Evolutionary conservation across 2,797 vertebrate genomes (phyloP).

Genomic region (Morelia viridis): DNA sequence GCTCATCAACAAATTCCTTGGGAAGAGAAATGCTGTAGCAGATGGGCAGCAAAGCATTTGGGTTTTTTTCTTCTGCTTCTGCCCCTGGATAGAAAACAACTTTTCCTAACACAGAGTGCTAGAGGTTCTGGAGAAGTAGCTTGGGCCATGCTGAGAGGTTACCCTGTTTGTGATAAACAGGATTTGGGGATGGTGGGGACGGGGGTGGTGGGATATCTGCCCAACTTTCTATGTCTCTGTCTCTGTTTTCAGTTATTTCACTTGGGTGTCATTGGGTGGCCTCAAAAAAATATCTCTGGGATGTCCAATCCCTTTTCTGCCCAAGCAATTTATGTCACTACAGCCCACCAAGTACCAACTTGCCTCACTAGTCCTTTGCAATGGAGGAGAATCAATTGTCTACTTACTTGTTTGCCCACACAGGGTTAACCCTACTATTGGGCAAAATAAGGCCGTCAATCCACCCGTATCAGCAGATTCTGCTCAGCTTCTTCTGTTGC

Average conservation of each 20-base stretch:
- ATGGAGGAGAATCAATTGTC: background rate
- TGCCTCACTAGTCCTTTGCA: background rate
- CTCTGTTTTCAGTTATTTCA: no score
- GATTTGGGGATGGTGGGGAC: background rate
- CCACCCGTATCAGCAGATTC: no score
- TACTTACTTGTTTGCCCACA: no score
- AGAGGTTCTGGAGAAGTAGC: background rate
- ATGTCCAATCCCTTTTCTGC: background rate
- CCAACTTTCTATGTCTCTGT: background rate
- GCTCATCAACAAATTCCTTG: background rate
- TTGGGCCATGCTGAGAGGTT: background rate
- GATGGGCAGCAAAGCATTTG: background rate
- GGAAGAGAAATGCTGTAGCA: background rate
- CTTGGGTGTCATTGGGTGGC: background rate
- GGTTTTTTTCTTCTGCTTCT: no score
- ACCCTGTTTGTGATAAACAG: background rate
- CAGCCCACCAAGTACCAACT: background rate
- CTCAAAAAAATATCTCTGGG: background rate
- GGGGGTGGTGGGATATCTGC: background rate
- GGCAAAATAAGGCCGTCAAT: no score
- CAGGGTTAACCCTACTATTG: no score
- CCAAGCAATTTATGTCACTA: background rate
- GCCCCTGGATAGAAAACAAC: background rate
- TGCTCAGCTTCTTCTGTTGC: no score
- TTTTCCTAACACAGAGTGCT: background rate